Evolutionary conservation across 1,140 invertebrate species (phyloP).

Genomic region (Nephila pilipes): DNA sequence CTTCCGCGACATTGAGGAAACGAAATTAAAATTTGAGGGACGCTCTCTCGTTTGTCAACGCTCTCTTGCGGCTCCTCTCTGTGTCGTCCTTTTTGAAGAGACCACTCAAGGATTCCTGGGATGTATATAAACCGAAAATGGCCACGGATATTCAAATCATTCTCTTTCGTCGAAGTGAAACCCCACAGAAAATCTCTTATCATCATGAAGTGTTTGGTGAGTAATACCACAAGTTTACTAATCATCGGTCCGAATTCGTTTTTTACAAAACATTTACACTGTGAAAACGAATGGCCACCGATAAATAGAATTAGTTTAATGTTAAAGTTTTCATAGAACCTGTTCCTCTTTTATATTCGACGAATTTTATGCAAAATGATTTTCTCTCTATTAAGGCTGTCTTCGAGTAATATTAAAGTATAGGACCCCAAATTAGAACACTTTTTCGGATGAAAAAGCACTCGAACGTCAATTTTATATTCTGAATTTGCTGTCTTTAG

Average conservation of each 20-base stretch:
- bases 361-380: no score
- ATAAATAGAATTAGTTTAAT: no score
- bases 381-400: no score
- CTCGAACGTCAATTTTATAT: no score
- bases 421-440: no score
- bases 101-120: neutral
- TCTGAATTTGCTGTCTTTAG: no score
- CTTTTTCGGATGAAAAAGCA: no score
- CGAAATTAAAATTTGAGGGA: constrained; percentile 11
- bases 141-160: neutral
- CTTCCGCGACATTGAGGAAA: neutral
- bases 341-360: no score
- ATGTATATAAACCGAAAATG: neutral
- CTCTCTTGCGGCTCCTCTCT: neutral
- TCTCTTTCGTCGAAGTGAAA: neutral
- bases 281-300: no score
- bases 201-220: constrained; percentile 7
- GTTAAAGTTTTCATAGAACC: no score
- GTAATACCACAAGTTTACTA: neutral
- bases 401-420: no score
- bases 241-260: no score
- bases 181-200: neutral
- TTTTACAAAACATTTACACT: neutral
- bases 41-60: neutral
- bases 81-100: neutral